Evolutionary conservation across 2,888 invertebrate genomes (phyloP), one percentile per base, ranked within the genome.

Genomic region (Julus scandinavius): DNA sequence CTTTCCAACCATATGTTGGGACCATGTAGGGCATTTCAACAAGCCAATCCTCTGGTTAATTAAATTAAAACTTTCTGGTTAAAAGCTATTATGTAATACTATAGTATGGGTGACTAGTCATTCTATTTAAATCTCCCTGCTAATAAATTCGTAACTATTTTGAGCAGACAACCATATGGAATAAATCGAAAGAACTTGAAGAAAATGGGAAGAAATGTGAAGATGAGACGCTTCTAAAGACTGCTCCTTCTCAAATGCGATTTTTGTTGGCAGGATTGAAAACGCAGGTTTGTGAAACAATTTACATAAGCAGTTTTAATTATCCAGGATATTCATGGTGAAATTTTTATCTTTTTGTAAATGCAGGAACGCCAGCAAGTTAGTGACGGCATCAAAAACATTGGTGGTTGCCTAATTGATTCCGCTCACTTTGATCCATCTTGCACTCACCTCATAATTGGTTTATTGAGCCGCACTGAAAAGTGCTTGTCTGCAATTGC

Each of bases 401-500:
- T 96, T 0, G 96, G 96, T 83, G 97, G 95, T 0, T 93, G 92
- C 20, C 94, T 96, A 13, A 93, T 94, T 13, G 94, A 94, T 11
- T 93, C 94, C 0, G 89, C 92, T 11, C 90, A 91, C 90, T 96
- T 94, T 91, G 95, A 97, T 91, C 92, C 93, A 0, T 92, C 92
- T 0, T 94, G 95, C 87, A 96, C 96, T 0, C 98, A 98, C 91
- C 92, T 98, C 40, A 93, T 98, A 50, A 96, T 96, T 90, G 93
- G 95, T 85, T 95, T 95, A 91, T 91, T 90, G 7, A 94, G 94
- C 11, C 94, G 97, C 89, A 97, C 96, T 91, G 98, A 98, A 93
- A 98, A 98, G 93, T 95, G 96, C 93, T 93, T 98, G 45, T 95
- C 96, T 0, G 95, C 96, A 89, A 95, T 98, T 89, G 97, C 98